Evolutionary conservation across 2,113 vertebrate genomes (phyloP).

Genomic region (Sisor rabdophorus): DNA sequence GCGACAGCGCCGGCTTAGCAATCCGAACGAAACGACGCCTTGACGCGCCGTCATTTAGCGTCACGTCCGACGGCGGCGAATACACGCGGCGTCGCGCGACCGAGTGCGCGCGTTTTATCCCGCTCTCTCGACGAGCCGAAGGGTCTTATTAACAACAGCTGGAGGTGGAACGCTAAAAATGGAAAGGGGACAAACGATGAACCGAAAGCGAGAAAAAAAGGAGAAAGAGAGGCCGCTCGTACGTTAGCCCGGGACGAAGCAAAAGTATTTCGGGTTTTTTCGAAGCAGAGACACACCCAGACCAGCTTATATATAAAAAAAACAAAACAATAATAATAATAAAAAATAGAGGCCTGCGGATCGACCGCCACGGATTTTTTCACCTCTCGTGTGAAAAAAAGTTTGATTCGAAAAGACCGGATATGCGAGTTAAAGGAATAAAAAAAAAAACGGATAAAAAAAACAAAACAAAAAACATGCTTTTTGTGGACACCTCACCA

Average conservation of each 20-base stretch:
- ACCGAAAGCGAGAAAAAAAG: slow-evolving; percentile 25
- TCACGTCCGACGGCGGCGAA: slow-evolving; percentile 58
- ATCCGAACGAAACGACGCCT: slow-evolving; percentile 66
- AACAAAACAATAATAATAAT: neutral
- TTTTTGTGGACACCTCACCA: no score
- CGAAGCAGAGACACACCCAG: slow-evolving; percentile 2
- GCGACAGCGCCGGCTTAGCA: slow-evolving; percentile 67
- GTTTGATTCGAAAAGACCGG: neutral
- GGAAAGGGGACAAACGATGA: slow-evolving; percentile 46
- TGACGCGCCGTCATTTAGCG: slow-evolving; percentile 68
- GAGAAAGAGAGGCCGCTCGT: slow-evolving; percentile 5
- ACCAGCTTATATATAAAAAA: neutral
- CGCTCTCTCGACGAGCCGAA: neutral
- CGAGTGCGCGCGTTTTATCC: slow-evolving; percentile 53
- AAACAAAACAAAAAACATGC: neutral
- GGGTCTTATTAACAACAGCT: slow-evolving; percentile 80
- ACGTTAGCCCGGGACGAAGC: neutral
- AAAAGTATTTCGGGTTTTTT: neutral
- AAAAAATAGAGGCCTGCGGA: neutral
- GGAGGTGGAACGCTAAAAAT: slow-evolving; percentile 68
- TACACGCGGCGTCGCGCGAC: slow-evolving; percentile 60
- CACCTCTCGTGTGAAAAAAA: neutral
- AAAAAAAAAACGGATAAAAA: neutral
- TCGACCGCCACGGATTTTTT: neutral
- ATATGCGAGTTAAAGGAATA: no score